These are phyloP conservation scores for Percopsis transmontana DNA, from an alignment of 2,113 vertebrate species.

Conservation along the genomic window DNA sequence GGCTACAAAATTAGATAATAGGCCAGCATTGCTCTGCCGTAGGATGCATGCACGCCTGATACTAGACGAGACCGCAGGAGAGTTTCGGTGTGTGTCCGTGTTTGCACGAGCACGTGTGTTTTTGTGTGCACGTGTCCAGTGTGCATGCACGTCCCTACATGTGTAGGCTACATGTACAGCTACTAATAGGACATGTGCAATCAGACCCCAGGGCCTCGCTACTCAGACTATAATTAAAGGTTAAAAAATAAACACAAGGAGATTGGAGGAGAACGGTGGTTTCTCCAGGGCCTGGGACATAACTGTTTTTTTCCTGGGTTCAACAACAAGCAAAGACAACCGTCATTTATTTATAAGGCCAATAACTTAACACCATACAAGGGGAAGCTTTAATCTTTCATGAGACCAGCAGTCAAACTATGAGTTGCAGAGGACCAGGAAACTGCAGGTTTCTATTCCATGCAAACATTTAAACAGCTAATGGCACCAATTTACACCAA, in stretches of 20 bases:
- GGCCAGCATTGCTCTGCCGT: slow-evolving; percentile 30
- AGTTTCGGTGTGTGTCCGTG: slow-evolving; percentile 3
- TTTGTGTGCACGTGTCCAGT: slow-evolving; percentile 7
- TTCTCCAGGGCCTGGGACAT: slow-evolving; percentile 12
- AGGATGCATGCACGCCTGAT: slow-evolving; percentile 15
- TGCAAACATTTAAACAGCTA: too few species aligned
- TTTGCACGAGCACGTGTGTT: too few species aligned
- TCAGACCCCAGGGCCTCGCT: slow-evolving; percentile 48
- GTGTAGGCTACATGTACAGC: slow-evolving; percentile 37
- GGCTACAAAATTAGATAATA: background rate
- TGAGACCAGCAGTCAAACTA: background rate
- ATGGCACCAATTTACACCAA: too few species aligned
- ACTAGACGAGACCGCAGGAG: slow-evolving; percentile 10
- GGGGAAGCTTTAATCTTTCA: slow-evolving; percentile 6
- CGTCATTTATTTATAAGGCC: slow-evolving; percentile 18
- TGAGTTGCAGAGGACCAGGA: too few species aligned
- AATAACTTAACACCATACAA: slow-evolving; percentile 8
- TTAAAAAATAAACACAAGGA: slow-evolving; percentile 41
- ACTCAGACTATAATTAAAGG: slow-evolving; percentile 57
- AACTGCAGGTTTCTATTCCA: too few species aligned
- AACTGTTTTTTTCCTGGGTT: slow-evolving; percentile 16
- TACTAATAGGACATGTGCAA: slow-evolving; percentile 69
- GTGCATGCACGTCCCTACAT: background rate
- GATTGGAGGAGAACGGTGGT: slow-evolving; percentile 4
- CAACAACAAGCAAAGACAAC: slow-evolving; percentile 19